Percentiles rank a stretch among this genome's conserved stretches.
Evolutionary conservation across 2,797 vertebrate species (phyloP).

Genomic region (Propithecus perrieri): DNA sequence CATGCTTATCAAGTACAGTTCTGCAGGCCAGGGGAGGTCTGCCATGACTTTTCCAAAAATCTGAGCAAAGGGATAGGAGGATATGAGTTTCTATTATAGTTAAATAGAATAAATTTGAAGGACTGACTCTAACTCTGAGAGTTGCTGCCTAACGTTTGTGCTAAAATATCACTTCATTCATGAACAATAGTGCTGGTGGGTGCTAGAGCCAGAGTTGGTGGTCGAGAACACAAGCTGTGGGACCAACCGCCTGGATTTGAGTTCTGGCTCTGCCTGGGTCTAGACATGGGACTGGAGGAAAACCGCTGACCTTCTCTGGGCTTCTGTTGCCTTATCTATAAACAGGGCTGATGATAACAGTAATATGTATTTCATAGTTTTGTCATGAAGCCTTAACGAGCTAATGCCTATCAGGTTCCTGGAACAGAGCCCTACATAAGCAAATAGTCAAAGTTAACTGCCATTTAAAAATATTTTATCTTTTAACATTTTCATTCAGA

Average conservation of each 20-base stretch:
- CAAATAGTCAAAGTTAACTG: neutral
- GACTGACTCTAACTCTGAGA: neutral
- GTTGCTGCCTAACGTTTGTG: neutral
- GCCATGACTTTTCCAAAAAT: neutral
- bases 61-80: neutral
- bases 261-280: neutral
- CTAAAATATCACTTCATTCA: neutral
- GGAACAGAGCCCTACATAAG: neutral
- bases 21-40: neutral
- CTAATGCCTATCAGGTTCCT: neutral
- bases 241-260: neutral
- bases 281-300: neutral
- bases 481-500: slow-evolving; percentile 19
- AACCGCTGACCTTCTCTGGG: neutral
- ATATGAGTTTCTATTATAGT: neutral
- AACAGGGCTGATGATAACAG: neutral
- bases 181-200: neutral
- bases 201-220: neutral
- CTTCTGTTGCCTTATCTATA: neutral
- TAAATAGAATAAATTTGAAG: neutral
- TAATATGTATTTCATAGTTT: neutral
- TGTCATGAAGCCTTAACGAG: neutral
- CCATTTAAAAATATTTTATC: neutral
- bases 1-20: neutral
- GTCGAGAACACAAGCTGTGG: neutral